Evolutionary conservation across 2,888 invertebrate genomes (phyloP).

Genomic region (Allolobophora icterica): DNA sequence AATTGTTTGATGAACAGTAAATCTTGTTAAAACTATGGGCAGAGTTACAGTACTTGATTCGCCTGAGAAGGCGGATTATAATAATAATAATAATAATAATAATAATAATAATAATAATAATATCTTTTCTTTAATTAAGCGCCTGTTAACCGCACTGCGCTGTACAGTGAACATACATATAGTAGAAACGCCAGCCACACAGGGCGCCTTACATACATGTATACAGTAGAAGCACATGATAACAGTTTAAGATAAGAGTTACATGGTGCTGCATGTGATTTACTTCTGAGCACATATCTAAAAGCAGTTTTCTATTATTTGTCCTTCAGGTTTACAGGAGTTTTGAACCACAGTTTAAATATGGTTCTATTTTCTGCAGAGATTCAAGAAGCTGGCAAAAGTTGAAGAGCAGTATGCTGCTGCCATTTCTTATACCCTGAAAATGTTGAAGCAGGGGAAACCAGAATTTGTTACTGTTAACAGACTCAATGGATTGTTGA

Average conservation of each 20-base stretch:
- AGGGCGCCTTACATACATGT: too few species aligned
- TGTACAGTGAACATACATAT: too few species aligned
- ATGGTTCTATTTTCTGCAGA: not conserved
- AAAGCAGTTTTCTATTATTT: slow-evolving; percentile 7
- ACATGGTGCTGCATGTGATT: not conserved
- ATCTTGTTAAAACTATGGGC: not conserved
- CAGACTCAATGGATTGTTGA: slow-evolving; percentile 9
- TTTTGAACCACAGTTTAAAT: not conserved
- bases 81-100: too few species aligned
- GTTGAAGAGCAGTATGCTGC: not conserved
- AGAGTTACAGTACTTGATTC: not conserved
- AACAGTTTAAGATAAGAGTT: too few species aligned
- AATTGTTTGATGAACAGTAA: not conserved
- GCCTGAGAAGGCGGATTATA: not conserved
- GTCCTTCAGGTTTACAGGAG: not conserved
- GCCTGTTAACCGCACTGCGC: too few species aligned
- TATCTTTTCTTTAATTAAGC: too few species aligned
- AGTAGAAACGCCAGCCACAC: too few species aligned
- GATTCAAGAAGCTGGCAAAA: not conserved
- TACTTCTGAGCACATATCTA: not conserved
- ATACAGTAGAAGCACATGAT: too few species aligned
- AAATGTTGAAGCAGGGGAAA: not conserved
- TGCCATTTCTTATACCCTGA: not conserved
- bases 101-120: too few species aligned
- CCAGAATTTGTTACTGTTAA: not conserved